Base-by-base conservation (phyloP, 2,113 vertebrate species). In the Herpetotheres cachinnans region DNA sequence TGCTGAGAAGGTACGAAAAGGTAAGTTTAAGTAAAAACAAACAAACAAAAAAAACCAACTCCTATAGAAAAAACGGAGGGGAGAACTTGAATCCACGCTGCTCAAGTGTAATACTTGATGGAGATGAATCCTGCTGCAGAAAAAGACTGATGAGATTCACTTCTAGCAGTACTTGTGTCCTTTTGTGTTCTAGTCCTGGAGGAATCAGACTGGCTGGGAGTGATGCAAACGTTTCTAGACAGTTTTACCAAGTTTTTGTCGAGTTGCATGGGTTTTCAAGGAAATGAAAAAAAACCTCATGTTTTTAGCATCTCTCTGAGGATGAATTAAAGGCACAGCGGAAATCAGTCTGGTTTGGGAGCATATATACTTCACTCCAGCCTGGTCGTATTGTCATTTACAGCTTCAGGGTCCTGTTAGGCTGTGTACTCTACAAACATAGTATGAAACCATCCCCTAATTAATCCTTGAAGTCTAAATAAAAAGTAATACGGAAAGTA, bases 51-150 rank as follows among this genome's bases (percentile, higher is more conserved):
- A 42, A 42, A 42, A 42, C 40, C 40, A 10, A 10, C 40, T 12
- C 40, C 40, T 12, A 42, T 11, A 42, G 13, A 42, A 42, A 42
- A 42, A 42, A 42, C 0, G 3, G 19, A 47, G 24, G 3, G 18
- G 50, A 22, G 38, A 65, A 63, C 29, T 67, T 71, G 8, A 86
- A 13, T 10, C 24, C 40, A 2, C 0, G 0, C 38, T 59, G 26
- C 6, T n/a, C 5, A 2, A 32, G 22, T 6, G 10, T 7, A n/a
- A 36, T 19, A 1, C 12, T 10, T 9, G 7, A 4, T 7, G 6
- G 74, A 82, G 61, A 56, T 9, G 38, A 32, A 42, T 40, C 47
- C 44, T 65, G 38, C 26, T 38, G 26, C 5, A 1, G 44, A 61
- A 25, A 25, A 52, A 62, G 21, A 4, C 42, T 18, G 32, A 0